Evolutionary conservation across 2,797 vertebrate species (phyloP).

Genomic region (Lindbergichthys nudifrons): DNA sequence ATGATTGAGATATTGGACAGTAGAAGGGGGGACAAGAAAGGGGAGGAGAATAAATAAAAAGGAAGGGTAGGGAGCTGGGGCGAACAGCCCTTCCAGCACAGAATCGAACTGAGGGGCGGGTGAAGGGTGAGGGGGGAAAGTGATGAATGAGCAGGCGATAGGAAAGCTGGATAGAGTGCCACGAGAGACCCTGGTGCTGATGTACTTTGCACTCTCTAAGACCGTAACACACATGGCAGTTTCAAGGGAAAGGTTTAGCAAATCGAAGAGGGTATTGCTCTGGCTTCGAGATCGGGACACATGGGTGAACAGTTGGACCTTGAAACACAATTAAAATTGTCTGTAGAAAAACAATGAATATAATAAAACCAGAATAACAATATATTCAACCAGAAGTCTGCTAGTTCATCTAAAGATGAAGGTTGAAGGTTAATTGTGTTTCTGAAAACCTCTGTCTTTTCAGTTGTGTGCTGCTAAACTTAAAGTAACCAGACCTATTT

Average conservation of each 20-base stretch:
- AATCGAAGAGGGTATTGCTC: neutral
- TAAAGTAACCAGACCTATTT: constrained; percentile 11
- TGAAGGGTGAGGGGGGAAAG: constrained; percentile 1
- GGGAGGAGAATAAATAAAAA: constrained; percentile 4
- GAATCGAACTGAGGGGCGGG: constrained; percentile 11
- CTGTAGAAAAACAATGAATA: neutral
- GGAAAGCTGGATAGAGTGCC: constrained; percentile 28
- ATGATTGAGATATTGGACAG: constrained; percentile 1
- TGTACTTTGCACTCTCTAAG: constrained; percentile 19
- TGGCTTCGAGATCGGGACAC: neutral
- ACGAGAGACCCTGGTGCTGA: constrained; percentile 46
- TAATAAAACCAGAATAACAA: neutral
- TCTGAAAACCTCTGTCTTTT: neutral
- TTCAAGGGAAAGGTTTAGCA: constrained; percentile 39
- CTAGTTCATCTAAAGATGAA: too few relatives aligned
- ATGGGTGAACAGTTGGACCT: neutral
- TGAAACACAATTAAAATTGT: neutral
- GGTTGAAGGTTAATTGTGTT: constrained; percentile 3
- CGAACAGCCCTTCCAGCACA: constrained; percentile 18
- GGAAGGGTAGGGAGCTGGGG: neutral
- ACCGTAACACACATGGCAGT: constrained; percentile 29
- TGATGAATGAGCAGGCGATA: constrained; percentile 52
- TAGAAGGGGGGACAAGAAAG: neutral
- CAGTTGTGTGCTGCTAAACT: neutral
- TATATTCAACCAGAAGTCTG: too few relatives aligned